Evolutionary conservation across 2,888 invertebrate species (phyloP).

Genomic region (Drosophila nigricruria): DNA sequence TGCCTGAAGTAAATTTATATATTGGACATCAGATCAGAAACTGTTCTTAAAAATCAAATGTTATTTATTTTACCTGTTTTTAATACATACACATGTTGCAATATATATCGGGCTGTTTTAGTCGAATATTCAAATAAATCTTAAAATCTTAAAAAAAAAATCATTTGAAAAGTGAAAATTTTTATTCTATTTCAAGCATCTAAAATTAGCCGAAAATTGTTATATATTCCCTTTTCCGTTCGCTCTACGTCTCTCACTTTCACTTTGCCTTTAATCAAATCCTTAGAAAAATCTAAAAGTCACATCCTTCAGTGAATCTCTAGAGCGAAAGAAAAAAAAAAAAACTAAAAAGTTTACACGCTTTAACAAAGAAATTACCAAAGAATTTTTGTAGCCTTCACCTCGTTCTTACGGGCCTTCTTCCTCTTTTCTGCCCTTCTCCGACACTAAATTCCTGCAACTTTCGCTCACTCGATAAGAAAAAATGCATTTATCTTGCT

Average conservation of each 20-base stretch:
- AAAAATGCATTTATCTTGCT: constrained; percentile 57
- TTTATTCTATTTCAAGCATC: neutral
- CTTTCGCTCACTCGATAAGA: constrained; percentile 46
- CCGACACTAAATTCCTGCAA: constrained; percentile 21
- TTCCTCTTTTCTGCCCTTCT: neutral
- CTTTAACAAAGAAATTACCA: constrained; percentile 3
- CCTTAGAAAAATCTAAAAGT: neutral
- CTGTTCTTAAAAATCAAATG: neutral
- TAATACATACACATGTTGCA: too few relatives aligned
- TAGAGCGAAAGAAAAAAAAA: neutral
- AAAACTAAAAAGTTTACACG: constrained; percentile 10
- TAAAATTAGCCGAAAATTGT: neutral
- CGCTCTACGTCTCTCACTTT: neutral
- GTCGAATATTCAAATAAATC: neutral
- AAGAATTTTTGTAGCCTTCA: constrained; percentile 14
- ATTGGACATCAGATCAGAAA: neutral
- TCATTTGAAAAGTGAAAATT: neutral
- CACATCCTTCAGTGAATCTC: neutral
- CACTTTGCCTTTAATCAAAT: neutral
- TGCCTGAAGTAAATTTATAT: neutral
- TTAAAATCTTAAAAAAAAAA: neutral
- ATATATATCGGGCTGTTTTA: neutral
- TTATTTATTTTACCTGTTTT: too few relatives aligned
- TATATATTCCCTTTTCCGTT: neutral
- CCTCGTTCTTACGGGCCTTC: constrained; percentile 8